phyloP scores from a whole-genome alignment of 2,113 vertebrate species.

The Hymenochirus boettgeri region DNA sequence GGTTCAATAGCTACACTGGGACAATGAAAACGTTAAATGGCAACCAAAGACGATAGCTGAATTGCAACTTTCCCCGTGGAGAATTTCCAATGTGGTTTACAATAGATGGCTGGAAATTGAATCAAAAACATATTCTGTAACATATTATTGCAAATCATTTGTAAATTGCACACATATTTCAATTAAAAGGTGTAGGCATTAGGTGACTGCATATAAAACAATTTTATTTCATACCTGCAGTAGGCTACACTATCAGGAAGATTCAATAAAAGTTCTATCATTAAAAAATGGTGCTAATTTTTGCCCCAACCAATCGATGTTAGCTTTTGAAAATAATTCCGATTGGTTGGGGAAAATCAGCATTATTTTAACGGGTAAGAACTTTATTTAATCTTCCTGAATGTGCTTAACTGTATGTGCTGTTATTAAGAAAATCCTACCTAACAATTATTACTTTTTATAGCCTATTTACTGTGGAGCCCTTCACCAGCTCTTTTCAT shows the following conservation, averaged over 20 bases:
- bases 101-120: constrained; percentile 14
- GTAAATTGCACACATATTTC: neutral
- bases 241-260: neutral
- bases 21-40: constrained; percentile 19
- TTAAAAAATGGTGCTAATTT: too few relatives aligned
- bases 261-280: too few relatives aligned
- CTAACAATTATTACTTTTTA: too few relatives aligned
- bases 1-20: constrained; percentile 21
- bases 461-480: too few relatives aligned
- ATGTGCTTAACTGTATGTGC: too few relatives aligned
- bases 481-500: too few relatives aligned
- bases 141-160: constrained; percentile 7
- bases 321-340: too few relatives aligned
- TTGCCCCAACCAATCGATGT: too few relatives aligned
- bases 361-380: too few relatives aligned
- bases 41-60: neutral
- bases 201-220: neutral
- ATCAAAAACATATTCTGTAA: constrained; percentile 4
- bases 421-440: too few relatives aligned
- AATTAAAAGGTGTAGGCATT: constrained; percentile 1
- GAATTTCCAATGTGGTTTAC: constrained; percentile 14
- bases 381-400: too few relatives aligned
- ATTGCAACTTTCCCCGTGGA: constrained; percentile 12
- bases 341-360: too few relatives aligned
- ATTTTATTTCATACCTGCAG: constrained; percentile 3